Conservation (phyloP, 2,113 vertebrate genomes). For the Epinephelus moara region DNA sequence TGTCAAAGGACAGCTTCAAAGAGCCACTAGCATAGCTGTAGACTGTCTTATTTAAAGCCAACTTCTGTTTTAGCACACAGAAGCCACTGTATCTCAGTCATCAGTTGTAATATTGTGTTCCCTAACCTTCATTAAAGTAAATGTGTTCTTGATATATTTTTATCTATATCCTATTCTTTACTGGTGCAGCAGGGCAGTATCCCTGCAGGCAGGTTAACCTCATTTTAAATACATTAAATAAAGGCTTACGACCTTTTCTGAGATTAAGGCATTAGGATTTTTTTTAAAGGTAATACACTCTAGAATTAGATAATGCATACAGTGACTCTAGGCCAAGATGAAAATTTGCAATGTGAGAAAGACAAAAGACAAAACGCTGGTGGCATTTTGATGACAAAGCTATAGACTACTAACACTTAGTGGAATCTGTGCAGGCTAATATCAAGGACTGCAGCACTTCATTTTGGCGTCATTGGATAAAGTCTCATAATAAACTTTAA, state of each 20-base stretch:
- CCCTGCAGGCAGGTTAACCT: background rate
- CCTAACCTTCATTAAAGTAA: background rate
- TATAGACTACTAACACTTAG: too few relatives aligned
- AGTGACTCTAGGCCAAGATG: background rate
- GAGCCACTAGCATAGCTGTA: background rate
- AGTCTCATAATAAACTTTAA: too few relatives aligned
- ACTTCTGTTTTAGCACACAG: background rate
- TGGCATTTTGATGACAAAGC: too few relatives aligned
- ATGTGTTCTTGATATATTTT: conserved; percentile 14
- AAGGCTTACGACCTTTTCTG: background rate
- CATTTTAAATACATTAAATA: background rate
- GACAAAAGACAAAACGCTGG: background rate
- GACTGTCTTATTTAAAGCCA: background rate
- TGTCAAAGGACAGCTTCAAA: background rate
- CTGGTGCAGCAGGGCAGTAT: background rate
- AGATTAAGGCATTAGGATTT: background rate
- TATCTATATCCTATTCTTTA: background rate
- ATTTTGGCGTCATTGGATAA: too few relatives aligned
- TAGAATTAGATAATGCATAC: background rate
- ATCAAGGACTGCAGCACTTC: background rate
- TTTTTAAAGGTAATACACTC: background rate
- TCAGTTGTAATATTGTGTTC: background rate
- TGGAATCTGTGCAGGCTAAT: background rate
- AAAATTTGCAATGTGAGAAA: background rate
- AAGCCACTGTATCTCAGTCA: background rate